Evolutionary conservation across 2,797 vertebrate species (phyloP).

Genomic region (Myotis vivesi): DNA sequence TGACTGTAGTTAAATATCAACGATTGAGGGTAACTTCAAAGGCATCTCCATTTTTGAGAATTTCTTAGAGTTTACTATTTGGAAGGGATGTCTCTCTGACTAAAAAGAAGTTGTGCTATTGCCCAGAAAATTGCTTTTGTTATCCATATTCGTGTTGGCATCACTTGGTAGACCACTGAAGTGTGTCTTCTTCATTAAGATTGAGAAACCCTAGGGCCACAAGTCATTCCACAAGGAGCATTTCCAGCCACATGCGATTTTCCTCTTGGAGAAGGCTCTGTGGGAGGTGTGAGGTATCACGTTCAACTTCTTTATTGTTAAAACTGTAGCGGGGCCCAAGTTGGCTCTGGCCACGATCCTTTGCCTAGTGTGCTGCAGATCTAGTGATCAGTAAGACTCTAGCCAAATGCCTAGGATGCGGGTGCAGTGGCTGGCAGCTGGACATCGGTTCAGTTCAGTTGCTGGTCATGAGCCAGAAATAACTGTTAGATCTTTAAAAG

Average conservation of each 20-base stretch:
- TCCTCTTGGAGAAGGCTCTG: constrained; percentile 18
- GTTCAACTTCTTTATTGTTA: constrained; percentile 9
- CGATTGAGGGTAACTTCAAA: constrained; percentile 60
- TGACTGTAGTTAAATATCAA: not conserved
- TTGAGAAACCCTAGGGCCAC: not conserved
- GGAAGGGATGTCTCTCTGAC: constrained; percentile 39
- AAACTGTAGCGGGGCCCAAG: constrained; percentile 17
- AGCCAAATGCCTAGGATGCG: not conserved
- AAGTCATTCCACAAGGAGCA: not conserved
- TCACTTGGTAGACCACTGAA: not conserved
- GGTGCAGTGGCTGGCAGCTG: not conserved
- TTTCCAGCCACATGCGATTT: constrained; percentile 14
- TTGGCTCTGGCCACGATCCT: not conserved
- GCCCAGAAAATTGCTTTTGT: constrained; percentile 21
- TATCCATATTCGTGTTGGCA: not conserved
- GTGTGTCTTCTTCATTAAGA: constrained; percentile 51
- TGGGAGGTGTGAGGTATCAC: constrained; percentile 29
- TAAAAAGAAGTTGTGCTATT: constrained; percentile 40
- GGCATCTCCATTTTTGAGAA: not conserved
- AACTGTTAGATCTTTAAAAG: not conserved
- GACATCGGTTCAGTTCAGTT: not conserved
- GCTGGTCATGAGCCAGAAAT: not conserved
- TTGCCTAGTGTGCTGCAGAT: not conserved
- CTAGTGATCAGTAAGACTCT: not conserved
- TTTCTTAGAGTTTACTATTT: constrained; percentile 15